Evolutionary conservation across 2,797 vertebrate genomes (phyloP), one percentile per base, ranked within the genome.

Genomic region (Mareca strepera): DNA sequence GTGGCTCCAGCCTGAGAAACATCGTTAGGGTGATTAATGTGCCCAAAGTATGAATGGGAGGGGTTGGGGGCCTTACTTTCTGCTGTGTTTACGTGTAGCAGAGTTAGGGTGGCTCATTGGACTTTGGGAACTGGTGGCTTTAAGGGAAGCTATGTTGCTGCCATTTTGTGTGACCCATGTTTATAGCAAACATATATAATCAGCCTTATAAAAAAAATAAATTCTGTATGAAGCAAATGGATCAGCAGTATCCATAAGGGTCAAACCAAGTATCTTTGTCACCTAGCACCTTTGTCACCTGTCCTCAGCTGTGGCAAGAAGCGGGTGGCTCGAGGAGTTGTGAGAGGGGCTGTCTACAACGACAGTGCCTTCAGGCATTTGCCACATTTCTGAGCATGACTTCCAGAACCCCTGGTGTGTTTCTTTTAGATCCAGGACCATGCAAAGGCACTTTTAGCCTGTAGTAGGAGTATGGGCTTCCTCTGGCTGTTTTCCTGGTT

Each of bases 221-320:
- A 7, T 23, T 17, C 3, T 21, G 4, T 25, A 31, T 3, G 7
- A 73, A 41, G 23, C 81, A 35, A 58, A 21, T 6, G 60, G 26
- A 12, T 35, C 17, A 41, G 9, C 0, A 0, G 9, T 37, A 48
- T 56, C 60, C 6, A 1, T 29, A 18, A 9, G 17, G 72, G n/a
- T 60, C n/a, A 77, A 37, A 56, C 13, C 23, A 28, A 63, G 70
- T n/a, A 20, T 28, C 25, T 37, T 41, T 64, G 58, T 15, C 70
- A 41, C 9, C 6, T 10, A 2, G 3, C n/a, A 22, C 41, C 33
- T 44, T 44, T 44, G 43, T 44, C 43, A 44, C 18, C 25, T 6
- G 1, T 41, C 31, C 78, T 68, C 37, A 43, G 39, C 23, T 29
- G 11, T 3, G 9, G 9, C 39, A 80, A 53, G 58, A 82, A 50